Conservation (phyloP, 1,140 invertebrate genomes). For the Cyphomyrmex costatus region DNA sequence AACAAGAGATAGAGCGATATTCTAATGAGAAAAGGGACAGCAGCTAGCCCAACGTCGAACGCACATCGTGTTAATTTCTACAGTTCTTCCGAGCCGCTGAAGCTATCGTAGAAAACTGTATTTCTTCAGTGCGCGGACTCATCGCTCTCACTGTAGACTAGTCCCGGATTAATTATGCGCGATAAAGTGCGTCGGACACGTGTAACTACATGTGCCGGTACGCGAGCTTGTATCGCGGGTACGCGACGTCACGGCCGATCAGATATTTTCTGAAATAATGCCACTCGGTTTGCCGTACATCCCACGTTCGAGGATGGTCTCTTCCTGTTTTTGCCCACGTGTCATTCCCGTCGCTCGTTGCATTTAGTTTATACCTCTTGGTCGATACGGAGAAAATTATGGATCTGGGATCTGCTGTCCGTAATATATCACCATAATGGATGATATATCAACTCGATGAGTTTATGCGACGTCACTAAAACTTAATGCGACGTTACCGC, state of each 20-base stretch:
- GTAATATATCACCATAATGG: constrained; percentile 2
- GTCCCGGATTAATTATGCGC: constrained; percentile 77
- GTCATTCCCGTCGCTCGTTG: constrained; percentile 20
- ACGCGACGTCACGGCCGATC: constrained; percentile 76
- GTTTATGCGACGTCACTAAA: not conserved
- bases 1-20: not conserved
- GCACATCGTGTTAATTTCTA: not conserved
- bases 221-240: constrained; percentile 71
- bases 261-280: constrained; percentile 78
- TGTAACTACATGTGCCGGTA: constrained; percentile 74
- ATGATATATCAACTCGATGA: not conserved
- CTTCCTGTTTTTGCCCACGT: constrained; percentile 34
- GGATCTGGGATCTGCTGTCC: not conserved
- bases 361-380: not conserved
- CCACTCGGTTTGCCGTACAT: constrained; percentile 49
- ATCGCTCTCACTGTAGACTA: constrained; percentile 70
- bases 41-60: no score
- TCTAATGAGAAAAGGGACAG: not conserved
- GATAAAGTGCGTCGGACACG: constrained; percentile 78
- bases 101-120: constrained; percentile 67
- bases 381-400: not conserved
- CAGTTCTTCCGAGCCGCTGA: constrained; percentile 22
- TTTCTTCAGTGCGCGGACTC: constrained; percentile 66
- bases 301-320: constrained; percentile 22
- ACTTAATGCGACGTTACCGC: no score